A percentile compares a stretch with the other conserved stretches of the same genome.
phyloP scores from a whole-genome alignment of 2,113 vertebrate genomes.

The Xenopus borealis region DNA sequence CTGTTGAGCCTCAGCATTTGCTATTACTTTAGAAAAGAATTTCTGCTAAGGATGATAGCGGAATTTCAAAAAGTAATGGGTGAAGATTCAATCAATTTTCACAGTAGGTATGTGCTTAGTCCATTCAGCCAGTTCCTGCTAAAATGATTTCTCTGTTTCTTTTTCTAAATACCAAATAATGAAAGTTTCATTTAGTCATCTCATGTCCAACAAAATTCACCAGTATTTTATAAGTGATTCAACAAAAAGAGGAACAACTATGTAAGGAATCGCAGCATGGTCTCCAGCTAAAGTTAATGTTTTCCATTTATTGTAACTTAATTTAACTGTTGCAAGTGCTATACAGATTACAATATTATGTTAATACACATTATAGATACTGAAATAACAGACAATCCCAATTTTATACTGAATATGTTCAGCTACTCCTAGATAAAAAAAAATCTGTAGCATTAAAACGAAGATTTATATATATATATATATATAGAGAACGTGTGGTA shows the following conservation, averaged over 20 bases:
- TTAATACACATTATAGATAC: not conserved
- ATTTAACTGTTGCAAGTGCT: not conserved
- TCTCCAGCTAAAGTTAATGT: slow-evolving; percentile 10
- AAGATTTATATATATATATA: too few relatives aligned
- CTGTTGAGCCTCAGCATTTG: not conserved
- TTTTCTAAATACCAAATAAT: slow-evolving; percentile 21
- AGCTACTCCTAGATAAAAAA: too few relatives aligned
- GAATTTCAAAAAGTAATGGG: slow-evolving; percentile 15
- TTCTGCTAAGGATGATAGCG: slow-evolving; percentile 14
- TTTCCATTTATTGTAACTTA: slow-evolving; percentile 9
- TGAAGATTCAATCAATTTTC: slow-evolving; percentile 39
- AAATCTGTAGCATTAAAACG: too few relatives aligned
- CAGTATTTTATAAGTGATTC: not conserved
- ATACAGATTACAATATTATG: not conserved
- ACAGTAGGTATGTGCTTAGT: slow-evolving; percentile 36
- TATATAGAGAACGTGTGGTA: too few relatives aligned
- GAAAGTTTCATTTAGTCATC: slow-evolving; percentile 36
- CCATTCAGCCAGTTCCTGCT: slow-evolving; percentile 34
- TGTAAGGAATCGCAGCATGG: not conserved
- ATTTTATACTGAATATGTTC: too few relatives aligned
- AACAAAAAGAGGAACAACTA: slow-evolving; percentile 14
- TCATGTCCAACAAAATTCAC: slow-evolving; percentile 26
- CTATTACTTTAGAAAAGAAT: slow-evolving; percentile 26
- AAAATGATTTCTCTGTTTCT: slow-evolving; percentile 23
- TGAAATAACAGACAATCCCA: not conserved